A percentile compares a stretch with the other conserved stretches of the same genome.
Conservation (phyloP, 2,888 invertebrate genomes). For the Troides helena region DNA sequence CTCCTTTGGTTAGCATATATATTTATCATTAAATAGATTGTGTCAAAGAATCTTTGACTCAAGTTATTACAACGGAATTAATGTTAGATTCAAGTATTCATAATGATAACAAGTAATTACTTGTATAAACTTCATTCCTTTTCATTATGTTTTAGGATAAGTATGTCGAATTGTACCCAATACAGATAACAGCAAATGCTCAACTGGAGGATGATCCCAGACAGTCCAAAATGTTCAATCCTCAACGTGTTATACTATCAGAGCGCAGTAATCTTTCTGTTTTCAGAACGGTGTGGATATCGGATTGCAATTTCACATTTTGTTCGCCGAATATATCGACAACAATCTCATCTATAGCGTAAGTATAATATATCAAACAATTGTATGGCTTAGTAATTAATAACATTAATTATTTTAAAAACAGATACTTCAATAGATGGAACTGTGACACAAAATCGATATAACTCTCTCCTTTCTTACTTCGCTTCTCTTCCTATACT, state of each 20-base stretch:
- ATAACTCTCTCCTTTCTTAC: no score
- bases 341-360: background rate
- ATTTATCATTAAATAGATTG: background rate
- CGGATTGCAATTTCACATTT: constrained; percentile 14
- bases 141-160: constrained; percentile 23
- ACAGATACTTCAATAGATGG: no score
- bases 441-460: no score
- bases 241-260: constrained; percentile 5
- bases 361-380: constrained; percentile 7
- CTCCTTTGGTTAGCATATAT: constrained; percentile 25
- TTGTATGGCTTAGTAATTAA: no score
- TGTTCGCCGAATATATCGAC: constrained; percentile 17
- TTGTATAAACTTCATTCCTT: no score
- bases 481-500: no score
- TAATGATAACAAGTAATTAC: no score
- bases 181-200: constrained; percentile 23
- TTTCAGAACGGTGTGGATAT: constrained; percentile 4
- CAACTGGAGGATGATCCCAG: constrained; percentile 17
- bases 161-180: constrained; percentile 20
- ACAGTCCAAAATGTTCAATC: constrained; percentile 6
- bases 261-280: constrained; percentile 1
- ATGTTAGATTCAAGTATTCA: no score
- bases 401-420: no score
- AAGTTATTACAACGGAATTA: no score
- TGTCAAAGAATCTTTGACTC: background rate